Conservation (phyloP, 2,797 vertebrate species). For the Pseudochromis fuscus region DNA sequence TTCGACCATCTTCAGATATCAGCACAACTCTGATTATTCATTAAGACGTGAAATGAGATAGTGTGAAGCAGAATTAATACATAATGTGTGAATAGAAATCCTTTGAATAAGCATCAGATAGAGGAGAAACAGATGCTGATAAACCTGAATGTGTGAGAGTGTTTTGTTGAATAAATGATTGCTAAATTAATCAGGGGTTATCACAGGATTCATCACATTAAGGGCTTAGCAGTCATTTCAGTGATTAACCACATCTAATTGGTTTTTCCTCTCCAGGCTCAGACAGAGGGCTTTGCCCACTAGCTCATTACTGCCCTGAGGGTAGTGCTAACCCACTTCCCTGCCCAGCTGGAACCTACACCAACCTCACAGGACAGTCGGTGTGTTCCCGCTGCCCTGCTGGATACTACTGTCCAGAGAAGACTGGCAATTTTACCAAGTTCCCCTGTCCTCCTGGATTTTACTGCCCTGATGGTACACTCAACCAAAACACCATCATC, state of each 20-base stretch:
- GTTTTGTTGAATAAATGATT: conserved; percentile 58
- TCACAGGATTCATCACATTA: conserved; percentile 54
- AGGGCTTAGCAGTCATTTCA: conserved; percentile 46
- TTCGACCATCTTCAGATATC: not conserved
- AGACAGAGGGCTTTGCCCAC: conserved; percentile 87
- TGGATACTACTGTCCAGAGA: conserved; percentile 93
- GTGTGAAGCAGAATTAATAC: conserved; percentile 18
- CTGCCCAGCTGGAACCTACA: conserved; percentile 91
- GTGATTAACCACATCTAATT: conserved; percentile 61
- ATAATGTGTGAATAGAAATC: conserved; percentile 28
- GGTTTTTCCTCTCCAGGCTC: conserved; percentile 70
- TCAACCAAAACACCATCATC: not conserved
- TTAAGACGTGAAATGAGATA: conserved; percentile 20
- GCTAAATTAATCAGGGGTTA: conserved; percentile 65
- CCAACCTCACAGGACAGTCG: conserved; percentile 87
- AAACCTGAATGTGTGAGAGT: conserved; percentile 48
- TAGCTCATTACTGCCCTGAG: conserved; percentile 89
- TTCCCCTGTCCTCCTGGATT: conserved; percentile 92
- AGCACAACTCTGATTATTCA: conserved; percentile 4
- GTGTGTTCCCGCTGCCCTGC: conserved; percentile 88
- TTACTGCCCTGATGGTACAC: conserved; percentile 92
- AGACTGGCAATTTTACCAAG: conserved; percentile 82
- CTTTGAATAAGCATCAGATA: conserved; percentile 46
- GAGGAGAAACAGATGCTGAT: conserved; percentile 54
- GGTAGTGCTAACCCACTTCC: conserved; percentile 84